These are phyloP conservation scores for Spicauda simplicius DNA, from an alignment of 2,888 invertebrate species.

Conservation along the genomic window DNA sequence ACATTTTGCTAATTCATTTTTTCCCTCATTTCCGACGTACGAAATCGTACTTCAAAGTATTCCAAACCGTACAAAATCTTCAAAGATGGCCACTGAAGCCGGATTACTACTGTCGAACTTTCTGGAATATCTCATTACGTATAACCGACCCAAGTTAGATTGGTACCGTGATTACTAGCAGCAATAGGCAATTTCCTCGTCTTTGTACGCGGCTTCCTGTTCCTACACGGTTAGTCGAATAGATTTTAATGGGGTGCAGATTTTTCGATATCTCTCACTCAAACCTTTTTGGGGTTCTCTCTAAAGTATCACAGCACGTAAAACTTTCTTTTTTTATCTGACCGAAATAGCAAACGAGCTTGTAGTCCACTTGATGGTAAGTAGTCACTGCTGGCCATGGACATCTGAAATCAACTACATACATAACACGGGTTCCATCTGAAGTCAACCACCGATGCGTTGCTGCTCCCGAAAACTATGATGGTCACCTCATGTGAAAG, in stretches of 20 bases:
- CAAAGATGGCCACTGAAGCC: neutral
- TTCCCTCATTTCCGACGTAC: neutral
- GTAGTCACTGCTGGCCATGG: no score
- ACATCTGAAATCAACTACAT: no score
- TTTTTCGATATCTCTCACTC: conserved; percentile 50
- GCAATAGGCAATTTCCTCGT: conserved; percentile 81
- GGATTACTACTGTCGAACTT: conserved; percentile 41
- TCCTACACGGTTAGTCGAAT: conserved; percentile 62
- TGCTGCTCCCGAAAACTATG: no score
- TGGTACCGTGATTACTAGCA: conserved; percentile 69
- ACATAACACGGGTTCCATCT: no score
- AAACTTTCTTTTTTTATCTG: no score
- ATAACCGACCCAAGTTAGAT: conserved; percentile 74
- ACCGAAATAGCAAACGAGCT: no score
- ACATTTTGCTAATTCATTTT: neutral
- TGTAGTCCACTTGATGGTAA: no score
- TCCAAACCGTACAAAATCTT: conserved; percentile 21
- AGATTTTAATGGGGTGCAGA: conserved; percentile 66
- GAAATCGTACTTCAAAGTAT: conserved; percentile 38
- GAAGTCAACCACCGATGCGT: no score
- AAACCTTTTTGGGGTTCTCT: neutral
- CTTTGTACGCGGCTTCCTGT: conserved; percentile 74
- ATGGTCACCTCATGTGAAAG: no score
- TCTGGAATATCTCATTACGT: conserved; percentile 71
- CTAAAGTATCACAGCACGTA: no score